These are phyloP conservation scores for Thecocarcelia acutangulata DNA, from an alignment of 2,888 invertebrate species.

Conservation along the genomic window DNA sequence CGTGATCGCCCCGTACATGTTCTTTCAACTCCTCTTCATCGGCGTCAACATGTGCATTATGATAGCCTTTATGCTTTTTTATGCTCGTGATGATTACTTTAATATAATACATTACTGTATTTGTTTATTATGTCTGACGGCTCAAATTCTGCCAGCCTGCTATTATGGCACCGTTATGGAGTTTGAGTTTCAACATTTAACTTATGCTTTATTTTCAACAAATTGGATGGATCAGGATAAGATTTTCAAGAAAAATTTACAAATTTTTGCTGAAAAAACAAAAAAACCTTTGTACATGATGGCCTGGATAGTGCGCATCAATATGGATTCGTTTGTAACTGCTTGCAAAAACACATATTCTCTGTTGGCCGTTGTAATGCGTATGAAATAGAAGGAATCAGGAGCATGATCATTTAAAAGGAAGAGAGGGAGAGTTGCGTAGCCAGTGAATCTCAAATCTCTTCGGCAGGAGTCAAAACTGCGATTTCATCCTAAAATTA, in stretches of 20 bases:
- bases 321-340: slow-evolving; percentile 58
- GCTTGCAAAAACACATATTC: slow-evolving; percentile 67
- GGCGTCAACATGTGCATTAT: slow-evolving; percentile 64
- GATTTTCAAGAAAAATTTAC: slow-evolving; percentile 59
- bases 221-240: slow-evolving; percentile 67
- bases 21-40: slow-evolving; percentile 60
- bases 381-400: slow-evolving; percentile 36
- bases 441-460: no score
- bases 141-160: slow-evolving; percentile 66
- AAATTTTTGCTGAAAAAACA: slow-evolving; percentile 58
- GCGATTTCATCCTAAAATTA: no score
- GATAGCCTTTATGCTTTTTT: slow-evolving; percentile 62
- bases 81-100: slow-evolving; percentile 54
- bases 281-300: slow-evolving; percentile 30
- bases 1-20: slow-evolving; percentile 50
- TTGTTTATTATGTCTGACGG: slow-evolving; percentile 56
- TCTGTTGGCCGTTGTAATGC: slow-evolving; percentile 60
- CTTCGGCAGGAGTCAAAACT: no score
- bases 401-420: no score
- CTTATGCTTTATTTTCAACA: slow-evolving; percentile 62
- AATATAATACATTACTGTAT: slow-evolving; percentile 55
- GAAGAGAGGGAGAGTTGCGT: no score
- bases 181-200: slow-evolving; percentile 62
- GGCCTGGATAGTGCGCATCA: slow-evolving; percentile 66
- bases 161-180: slow-evolving; percentile 66